These are phyloP conservation scores for Drosophila willistoni DNA, from an alignment of 1,140 invertebrate species.

Conservation along the genomic window DNA sequence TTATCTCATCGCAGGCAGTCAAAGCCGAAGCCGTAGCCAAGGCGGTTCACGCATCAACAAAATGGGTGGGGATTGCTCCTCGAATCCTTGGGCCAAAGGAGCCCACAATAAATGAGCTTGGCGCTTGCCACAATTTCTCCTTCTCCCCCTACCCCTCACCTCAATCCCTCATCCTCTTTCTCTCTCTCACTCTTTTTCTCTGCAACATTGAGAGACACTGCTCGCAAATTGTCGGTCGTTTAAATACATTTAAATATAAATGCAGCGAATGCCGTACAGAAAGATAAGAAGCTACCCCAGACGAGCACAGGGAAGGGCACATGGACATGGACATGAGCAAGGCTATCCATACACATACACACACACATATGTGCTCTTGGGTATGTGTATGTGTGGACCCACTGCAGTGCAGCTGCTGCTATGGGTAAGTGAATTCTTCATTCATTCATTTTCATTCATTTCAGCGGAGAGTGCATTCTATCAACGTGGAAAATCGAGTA, in stretches of 20 bases:
- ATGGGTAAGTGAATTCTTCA: slow-evolving; percentile 71
- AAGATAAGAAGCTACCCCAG: slow-evolving; percentile 64
- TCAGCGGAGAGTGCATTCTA: slow-evolving; percentile 52
- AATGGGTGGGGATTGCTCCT: slow-evolving; percentile 40
- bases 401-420: slow-evolving; percentile 29
- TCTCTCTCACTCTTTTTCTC: neutral
- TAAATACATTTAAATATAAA: slow-evolving; percentile 82
- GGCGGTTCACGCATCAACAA: slow-evolving; percentile 63
- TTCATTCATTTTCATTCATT: slow-evolving; percentile 72
- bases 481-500: slow-evolving; percentile 59
- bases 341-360: neutral
- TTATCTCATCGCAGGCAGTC: slow-evolving; percentile 68
- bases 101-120: slow-evolving; percentile 63
- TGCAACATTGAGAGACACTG: slow-evolving; percentile 61
- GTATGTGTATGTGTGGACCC: slow-evolving; percentile 11
- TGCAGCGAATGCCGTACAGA: slow-evolving; percentile 47
- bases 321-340: slow-evolving; percentile 34
- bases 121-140: neutral
- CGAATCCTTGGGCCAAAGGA: slow-evolving; percentile 31
- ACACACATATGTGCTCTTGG: neutral
- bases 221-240: slow-evolving; percentile 80
- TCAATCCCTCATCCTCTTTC: neutral
- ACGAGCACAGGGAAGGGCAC: slow-evolving; percentile 34
- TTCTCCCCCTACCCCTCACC: neutral
- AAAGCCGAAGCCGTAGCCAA: slow-evolving; percentile 50